Base-by-base conservation (phyloP, 2,797 vertebrate genomes). In the Rallus crepitans region DNA sequence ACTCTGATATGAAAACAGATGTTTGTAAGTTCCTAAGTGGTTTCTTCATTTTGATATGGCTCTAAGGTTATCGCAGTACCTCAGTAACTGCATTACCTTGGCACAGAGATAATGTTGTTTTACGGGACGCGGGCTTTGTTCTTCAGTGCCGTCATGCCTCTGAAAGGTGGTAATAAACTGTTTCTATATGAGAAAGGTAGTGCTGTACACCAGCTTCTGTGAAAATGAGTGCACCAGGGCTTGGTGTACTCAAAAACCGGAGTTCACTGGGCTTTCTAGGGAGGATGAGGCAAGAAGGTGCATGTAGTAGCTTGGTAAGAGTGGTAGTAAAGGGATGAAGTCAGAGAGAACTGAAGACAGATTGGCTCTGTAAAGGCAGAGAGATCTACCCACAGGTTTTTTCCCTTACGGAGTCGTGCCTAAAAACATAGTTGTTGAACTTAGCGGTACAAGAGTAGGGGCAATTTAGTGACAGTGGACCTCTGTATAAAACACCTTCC, bases 11-110 rank as follows among this genome's bases (percentile, higher is more conserved):
- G 0, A 87, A 90, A 93, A 30, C 83, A 93, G 91, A 93, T 82
- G 86, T 89, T 90, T 94, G 13, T 77, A 53, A 65, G 86, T 73
- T 94, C 81, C 81, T 82, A 87, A 96, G 90, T 83, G 93, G 81
- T 90, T 94, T 94, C 91, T 93, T 85, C 68, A 84, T 95, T 85
- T 92, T 82, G 57, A 69, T 87, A 71, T 11, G 64, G 89, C 83
- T 96, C 76, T 89, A 65, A 90, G 78, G 65, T 93, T 90, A 93
- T 95, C 92, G 25, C 56, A 33, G 81, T 52, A 47, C 45, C 66
- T 87, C 83, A 65, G 37, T 90, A 92, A 92, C 69, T 90, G 47
- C 37, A 90, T 94, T 96, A 92, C 65, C 65, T 45, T 59, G 75
- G 60, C 75, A 69, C 68, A 68, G 80, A 84, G 80, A 57, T 71